phyloP scores from a whole-genome alignment of 2,113 vertebrate species.

The Hydrochoerus hydrochaeris region DNA sequence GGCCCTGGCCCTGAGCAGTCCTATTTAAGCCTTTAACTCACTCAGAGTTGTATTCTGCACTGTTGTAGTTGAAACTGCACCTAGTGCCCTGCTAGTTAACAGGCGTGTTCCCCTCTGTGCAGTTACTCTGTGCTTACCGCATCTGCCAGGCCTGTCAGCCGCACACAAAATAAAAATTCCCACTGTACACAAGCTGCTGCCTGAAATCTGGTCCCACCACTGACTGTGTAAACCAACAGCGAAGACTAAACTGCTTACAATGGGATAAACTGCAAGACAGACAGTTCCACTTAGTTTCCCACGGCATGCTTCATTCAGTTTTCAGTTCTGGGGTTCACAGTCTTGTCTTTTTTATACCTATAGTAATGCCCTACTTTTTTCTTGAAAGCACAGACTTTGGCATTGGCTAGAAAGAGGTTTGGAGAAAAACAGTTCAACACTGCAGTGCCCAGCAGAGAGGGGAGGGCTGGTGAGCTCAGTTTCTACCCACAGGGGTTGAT shows the following conservation, averaged over 20 bases:
- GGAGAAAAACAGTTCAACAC: neutral
- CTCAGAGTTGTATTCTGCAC: neutral
- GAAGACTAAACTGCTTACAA: neutral
- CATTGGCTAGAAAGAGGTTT: neutral
- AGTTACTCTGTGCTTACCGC: neutral
- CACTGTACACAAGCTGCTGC: neutral
- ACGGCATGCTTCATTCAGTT: neutral
- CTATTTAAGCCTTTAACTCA: neutral
- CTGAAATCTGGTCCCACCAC: neutral
- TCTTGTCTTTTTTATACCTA: neutral
- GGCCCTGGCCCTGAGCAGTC: neutral
- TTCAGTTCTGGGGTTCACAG: neutral
- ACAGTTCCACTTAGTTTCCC: neutral
- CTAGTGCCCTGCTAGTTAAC: neutral
- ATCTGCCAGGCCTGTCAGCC: neutral
- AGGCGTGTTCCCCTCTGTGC: neutral
- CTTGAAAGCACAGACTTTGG: neutral
- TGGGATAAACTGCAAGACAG: neutral
- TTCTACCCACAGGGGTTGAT: too few relatives aligned
- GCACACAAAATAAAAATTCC: slow-evolving; percentile 13
- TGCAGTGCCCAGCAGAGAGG: neutral
- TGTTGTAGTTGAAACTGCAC: neutral
- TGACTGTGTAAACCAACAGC: neutral
- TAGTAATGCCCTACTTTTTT: neutral
- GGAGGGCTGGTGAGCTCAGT: neutral